Evolutionary conservation across 2,113 vertebrate genomes (phyloP), one percentile per base, ranked within the genome.

Genomic region (Sphyrna mokarran): DNA sequence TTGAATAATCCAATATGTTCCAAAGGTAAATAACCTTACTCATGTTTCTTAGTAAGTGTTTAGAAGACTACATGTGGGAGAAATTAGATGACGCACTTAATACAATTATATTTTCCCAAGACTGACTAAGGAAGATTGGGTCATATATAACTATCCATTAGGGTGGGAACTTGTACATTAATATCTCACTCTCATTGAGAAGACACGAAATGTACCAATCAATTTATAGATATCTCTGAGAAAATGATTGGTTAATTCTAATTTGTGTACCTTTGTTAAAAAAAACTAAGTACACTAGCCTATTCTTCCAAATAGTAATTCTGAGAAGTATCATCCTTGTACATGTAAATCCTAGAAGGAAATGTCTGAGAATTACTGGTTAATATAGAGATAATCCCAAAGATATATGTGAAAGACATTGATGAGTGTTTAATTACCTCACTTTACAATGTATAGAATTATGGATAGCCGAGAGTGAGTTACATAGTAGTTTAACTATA

Each of bases 1-100:
- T 33, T 66, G 33, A 90, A 91, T 91, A 91, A 91, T 20, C 89
- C 89, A 91, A 91, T 63, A 91, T 63, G 61, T 66, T 37, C 33
- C 18, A 63, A 91, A n/a, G 29, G 5, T 14, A 91, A 91, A 37
- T n/a, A 66, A 91, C 61, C 33, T 91, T 63, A 63, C 54, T 33
- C 26, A 14, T 16, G 18, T 18, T n/a, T 91, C 58, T 66, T 33
- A 33, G 29, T n/a, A 91, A 22, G 14, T 63, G 58, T 33, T 16
- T 8, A 29, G 86, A 29, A 61, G 48, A 89, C 86, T 26, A 58
- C 29, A 29, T 63, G 29, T n/a, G 87, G 87, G 13, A 63, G 14
- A 63, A 63, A 91, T 91, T 58, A 61, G 58, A 63, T n/a, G 2
- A 29, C n/a, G 16, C 58, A 63, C 33, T 66, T n/a, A 91, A 66